A percentile compares a stretch with the other conserved stretches of the same genome.
Evolutionary conservation across 2,888 invertebrate genomes (phyloP).

Genomic region (Torymus texanus): DNA sequence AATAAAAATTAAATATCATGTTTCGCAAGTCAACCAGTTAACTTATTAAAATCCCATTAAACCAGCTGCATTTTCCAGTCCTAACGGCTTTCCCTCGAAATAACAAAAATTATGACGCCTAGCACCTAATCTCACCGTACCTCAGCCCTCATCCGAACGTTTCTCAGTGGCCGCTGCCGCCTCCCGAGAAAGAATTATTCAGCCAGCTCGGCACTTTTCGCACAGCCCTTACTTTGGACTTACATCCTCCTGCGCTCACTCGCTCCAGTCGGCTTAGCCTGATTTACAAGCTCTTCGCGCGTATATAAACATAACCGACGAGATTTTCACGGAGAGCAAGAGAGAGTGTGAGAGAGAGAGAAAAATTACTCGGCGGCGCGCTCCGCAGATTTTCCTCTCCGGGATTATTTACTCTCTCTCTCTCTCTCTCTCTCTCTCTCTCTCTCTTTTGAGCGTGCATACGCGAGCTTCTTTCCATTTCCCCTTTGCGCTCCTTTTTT

Average conservation of each 20-base stretch:
- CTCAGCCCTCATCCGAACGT: too few species aligned
- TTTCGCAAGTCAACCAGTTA: too few species aligned
- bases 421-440: background rate
- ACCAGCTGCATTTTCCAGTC: too few species aligned
- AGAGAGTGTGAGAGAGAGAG: background rate
- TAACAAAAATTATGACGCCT: too few species aligned
- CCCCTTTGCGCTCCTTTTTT: too few species aligned
- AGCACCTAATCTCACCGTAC: too few species aligned
- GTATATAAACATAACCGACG: constrained; percentile 5
- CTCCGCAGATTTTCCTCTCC: constrained; percentile 7
- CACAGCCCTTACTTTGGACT: background rate
- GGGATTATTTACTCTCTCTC: constrained; percentile 38
- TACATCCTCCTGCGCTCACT: background rate
- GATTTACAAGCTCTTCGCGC: constrained; percentile 38
- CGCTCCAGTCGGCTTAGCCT: constrained; percentile 35
- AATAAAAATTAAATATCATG: too few species aligned
- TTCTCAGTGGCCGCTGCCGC: too few species aligned
- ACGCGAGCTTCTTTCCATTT: background rate
- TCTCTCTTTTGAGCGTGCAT: background rate
- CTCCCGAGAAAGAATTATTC: constrained; percentile 4
- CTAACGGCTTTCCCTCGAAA: too few species aligned
- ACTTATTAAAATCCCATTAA: too few species aligned
- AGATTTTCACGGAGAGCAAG: constrained; percentile 16
- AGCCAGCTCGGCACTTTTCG: background rate
- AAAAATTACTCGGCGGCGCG: constrained; percentile 41